Evolutionary conservation across 2,113 vertebrate genomes (phyloP), one percentile per base, ranked within the genome.

Genomic region (Chionomys nivalis): DNA sequence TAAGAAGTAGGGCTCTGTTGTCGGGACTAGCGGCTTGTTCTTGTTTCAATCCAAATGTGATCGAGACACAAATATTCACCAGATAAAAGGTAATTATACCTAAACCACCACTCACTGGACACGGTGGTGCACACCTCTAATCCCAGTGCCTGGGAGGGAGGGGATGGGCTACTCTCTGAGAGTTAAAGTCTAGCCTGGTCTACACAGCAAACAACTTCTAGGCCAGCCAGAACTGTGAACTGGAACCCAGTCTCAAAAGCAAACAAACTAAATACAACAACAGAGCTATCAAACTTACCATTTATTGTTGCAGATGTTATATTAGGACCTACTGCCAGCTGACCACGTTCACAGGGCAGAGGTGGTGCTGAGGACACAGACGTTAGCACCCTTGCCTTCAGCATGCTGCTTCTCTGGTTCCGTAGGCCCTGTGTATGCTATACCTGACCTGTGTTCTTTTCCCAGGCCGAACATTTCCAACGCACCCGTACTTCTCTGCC

Each of bases 391-490:
- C 92, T 94, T 90, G 72, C 94, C 94, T 95, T 42, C 78, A 90
- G 90, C 31, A 24, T 36, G 1, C 28, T 28, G 16, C 70, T 4
- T 81, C 85, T 95, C 68, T 94, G 82, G 39, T 19, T 36, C 94
- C 12, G 11, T 73, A 73, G 33, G 28, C 14, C 90, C 2, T 1
- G n/a, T 61, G 39, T 58, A 9, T 49, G 52, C n/a, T 23, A 16
- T 78, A 0, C 0, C 92, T 95, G 44, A 91, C 19, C 19, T 90
- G 0, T 42, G 1, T 95, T 98, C 0, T 98, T 96, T 98, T 96
- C 75, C 24, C 98, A 99, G 99, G 99, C 0, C 98, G 99, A 91
- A 99, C 99, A 0, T 99, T 99, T 95, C 99, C 99, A 39, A 99
- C 99, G 4, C 99, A 99, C 82, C 99, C 99, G 0, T 99, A 99